A percentile compares a stretch with the other conserved stretches of the same genome.
phyloP scores from a whole-genome alignment of 1,140 invertebrate species.

The Gryon sp. region DNA sequence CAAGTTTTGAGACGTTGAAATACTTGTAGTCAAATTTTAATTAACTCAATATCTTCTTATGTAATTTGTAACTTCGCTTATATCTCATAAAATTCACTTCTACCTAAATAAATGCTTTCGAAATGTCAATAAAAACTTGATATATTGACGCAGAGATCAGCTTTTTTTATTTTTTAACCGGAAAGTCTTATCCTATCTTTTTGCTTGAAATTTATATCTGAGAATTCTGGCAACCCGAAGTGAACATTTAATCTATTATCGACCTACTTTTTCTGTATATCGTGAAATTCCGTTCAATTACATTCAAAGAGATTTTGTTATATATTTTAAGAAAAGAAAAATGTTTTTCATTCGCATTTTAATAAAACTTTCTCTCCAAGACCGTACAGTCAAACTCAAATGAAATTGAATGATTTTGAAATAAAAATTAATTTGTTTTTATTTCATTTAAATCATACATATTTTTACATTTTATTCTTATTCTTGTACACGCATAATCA shows the following conservation, averaged over 20 bases:
- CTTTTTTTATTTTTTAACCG: constrained; percentile 19
- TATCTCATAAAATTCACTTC: constrained; percentile 44
- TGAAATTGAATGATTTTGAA: no score
- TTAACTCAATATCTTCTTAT: constrained; percentile 33
- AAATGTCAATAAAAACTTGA: constrained; percentile 54
- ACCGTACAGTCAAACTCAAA: no score
- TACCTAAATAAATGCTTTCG: constrained; percentile 34
- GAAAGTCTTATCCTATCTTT: constrained; percentile 47
- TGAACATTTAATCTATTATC: constrained; percentile 56
- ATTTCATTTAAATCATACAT: no score
- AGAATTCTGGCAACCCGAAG: constrained; percentile 49
- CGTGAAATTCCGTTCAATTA: constrained; percentile 43
- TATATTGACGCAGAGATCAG: constrained; percentile 36
- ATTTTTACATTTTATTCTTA: no score
- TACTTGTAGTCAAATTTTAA: constrained; percentile 23
- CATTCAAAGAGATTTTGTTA: constrained; percentile 38
- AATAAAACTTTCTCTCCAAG: no score
- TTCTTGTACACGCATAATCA: no score
- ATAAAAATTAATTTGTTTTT: no score
- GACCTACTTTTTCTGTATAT: constrained; percentile 48
- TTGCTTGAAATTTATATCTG: constrained; percentile 47
- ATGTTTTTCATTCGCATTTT: background rate
- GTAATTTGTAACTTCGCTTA: constrained; percentile 23
- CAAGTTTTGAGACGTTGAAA: no score
- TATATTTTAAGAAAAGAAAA: constrained; percentile 10